Percentiles rank a stretch among this genome's conserved stretches.
Conservation (phyloP, 2,888 invertebrate species). For the Coleophora flavipennella region DNA sequence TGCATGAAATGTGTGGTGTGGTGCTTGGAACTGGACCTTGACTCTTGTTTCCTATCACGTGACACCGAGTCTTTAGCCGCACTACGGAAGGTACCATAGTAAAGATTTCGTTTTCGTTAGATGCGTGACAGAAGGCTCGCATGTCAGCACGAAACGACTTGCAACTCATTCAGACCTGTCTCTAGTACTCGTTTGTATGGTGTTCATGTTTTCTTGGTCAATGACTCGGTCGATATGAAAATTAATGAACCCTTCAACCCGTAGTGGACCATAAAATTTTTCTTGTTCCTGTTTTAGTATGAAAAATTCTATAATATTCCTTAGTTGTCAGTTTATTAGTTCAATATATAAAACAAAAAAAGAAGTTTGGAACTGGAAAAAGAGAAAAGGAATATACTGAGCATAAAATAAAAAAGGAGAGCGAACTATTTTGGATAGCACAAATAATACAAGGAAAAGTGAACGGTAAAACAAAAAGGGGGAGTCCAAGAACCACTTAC, state of each 20-base stretch:
- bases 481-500: too few relatives aligned
- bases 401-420: too few relatives aligned
- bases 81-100: slow-evolving; percentile 12
- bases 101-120: slow-evolving; percentile 35
- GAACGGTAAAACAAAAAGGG: too few relatives aligned
- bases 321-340: too few relatives aligned
- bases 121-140: slow-evolving; percentile 45
- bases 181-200: slow-evolving; percentile 11
- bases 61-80: slow-evolving; percentile 16
- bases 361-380: too few relatives aligned
- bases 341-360: too few relatives aligned
- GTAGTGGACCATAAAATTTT: not conserved
- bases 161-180: slow-evolving; percentile 25
- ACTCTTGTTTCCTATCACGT: slow-evolving; percentile 16
- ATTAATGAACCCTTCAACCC: not conserved
- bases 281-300: too few relatives aligned
- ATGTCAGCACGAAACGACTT: slow-evolving; percentile 39
- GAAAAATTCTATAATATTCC: too few relatives aligned
- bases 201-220: slow-evolving; percentile 11
- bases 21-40: slow-evolving; percentile 12
- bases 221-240: slow-evolving; percentile 3
- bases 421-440: too few relatives aligned
- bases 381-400: too few relatives aligned
- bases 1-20: not conserved
- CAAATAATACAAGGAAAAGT: too few relatives aligned